Evolutionary conservation across 2,797 vertebrate genomes (phyloP).

Genomic region (Gobionotothen gibberifrons): DNA sequence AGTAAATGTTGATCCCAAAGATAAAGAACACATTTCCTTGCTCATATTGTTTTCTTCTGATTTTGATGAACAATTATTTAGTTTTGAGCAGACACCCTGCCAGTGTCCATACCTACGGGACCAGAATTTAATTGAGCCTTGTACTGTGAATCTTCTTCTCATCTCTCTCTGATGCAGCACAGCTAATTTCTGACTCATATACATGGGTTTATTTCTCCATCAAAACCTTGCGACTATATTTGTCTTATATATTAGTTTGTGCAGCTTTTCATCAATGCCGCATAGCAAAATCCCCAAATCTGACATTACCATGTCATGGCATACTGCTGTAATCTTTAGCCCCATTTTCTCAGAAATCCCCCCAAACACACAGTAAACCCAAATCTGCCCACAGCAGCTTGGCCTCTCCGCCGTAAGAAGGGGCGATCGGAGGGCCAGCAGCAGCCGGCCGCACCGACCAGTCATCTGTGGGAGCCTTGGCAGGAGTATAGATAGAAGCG

Average conservation of each 20-base stretch:
- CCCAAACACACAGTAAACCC: slow-evolving; percentile 43
- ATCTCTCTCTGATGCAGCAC: neutral
- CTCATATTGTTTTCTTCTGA: neutral
- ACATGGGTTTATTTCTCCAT: neutral
- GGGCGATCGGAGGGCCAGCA: slow-evolving; percentile 12
- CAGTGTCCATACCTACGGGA: neutral
- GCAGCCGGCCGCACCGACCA: slow-evolving; percentile 32
- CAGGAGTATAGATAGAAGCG: slow-evolving; percentile 49
- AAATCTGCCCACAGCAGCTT: slow-evolving; percentile 64
- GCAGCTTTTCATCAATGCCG: slow-evolving; percentile 37
- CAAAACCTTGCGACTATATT: slow-evolving; percentile 3
- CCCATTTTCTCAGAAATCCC: slow-evolving; percentile 55
- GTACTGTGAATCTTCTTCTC: slow-evolving; percentile 6
- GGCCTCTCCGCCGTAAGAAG: slow-evolving; percentile 25
- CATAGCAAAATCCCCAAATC: slow-evolving; percentile 44
- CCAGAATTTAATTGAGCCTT: neutral
- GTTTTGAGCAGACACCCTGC: neutral
- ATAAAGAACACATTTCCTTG: too few species aligned
- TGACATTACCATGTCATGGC: slow-evolving; percentile 50
- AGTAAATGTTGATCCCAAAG: neutral
- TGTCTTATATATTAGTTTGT: slow-evolving; percentile 38
- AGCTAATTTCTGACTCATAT: neutral
- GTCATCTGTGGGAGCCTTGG: slow-evolving; percentile 59
- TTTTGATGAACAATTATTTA: neutral
- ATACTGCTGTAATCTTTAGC: slow-evolving; percentile 56